These are phyloP conservation scores for Lomographa bimaculata DNA, from an alignment of 2,888 invertebrate species.

Conservation along the genomic window DNA sequence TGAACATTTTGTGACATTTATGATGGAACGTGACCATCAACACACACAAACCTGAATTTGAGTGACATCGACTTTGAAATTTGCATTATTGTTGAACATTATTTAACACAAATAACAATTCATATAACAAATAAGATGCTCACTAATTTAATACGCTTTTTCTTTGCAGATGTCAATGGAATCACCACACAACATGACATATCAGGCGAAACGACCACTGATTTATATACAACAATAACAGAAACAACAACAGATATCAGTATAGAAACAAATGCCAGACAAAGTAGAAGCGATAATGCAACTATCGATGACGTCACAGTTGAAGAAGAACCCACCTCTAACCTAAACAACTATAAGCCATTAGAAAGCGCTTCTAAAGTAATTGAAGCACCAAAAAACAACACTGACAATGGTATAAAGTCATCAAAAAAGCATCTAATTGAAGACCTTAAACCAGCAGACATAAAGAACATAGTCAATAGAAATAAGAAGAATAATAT, in stretches of 20 bases:
- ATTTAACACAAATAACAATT: too few species aligned
- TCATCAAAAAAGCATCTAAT: conserved; percentile 45
- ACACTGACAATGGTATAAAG: conserved; percentile 50
- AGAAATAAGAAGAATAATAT: conserved; percentile 53
- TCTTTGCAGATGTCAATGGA: conserved; percentile 54
- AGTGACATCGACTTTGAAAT: too few species aligned
- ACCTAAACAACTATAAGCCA: conserved; percentile 42
- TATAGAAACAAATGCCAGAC: conserved; percentile 26
- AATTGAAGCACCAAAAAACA: conserved; percentile 49
- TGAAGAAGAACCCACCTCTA: conserved; percentile 34
- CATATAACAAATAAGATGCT: too few species aligned
- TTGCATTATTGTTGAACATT: too few species aligned
- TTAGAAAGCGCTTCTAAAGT: conserved; percentile 70
- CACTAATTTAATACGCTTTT: too few species aligned
- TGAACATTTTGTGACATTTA: too few species aligned
- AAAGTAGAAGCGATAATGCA: conserved; percentile 29
- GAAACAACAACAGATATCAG: conserved; percentile 38
- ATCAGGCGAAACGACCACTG: conserved; percentile 17
- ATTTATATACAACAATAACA: conserved; percentile 22
- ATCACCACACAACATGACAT: conserved; percentile 43
- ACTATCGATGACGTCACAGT: conserved; percentile 39
- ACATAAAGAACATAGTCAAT: conserved; percentile 37
- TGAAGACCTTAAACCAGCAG: conserved; percentile 42
- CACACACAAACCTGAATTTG: too few species aligned
- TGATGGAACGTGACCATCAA: too few species aligned